Conservation (phyloP, 2,797 vertebrate genomes). For the Brachymystax lenok region DNA sequence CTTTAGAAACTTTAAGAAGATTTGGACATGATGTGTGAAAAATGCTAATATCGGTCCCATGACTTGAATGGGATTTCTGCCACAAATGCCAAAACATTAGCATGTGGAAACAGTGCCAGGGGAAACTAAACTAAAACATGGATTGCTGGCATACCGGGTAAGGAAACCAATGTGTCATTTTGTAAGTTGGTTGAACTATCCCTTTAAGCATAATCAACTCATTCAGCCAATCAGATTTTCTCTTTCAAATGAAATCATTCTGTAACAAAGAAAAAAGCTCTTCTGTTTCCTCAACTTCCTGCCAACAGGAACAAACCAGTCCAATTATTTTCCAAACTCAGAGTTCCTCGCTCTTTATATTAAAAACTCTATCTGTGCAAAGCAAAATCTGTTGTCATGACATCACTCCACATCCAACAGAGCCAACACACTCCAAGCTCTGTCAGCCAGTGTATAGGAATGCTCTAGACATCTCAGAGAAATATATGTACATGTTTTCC, state of each 20-base stretch:
- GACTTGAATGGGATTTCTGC: too few relatives aligned
- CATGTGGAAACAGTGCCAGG: too few relatives aligned
- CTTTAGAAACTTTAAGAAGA: too few relatives aligned
- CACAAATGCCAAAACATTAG: too few relatives aligned
- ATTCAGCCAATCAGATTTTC: constrained; percentile 65
- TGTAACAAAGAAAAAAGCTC: constrained; percentile 59
- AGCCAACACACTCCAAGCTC: neutral
- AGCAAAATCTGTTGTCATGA: constrained; percentile 40
- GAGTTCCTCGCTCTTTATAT: constrained; percentile 36
- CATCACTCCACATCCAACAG: constrained; percentile 22
- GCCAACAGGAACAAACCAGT: neutral
- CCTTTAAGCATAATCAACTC: constrained; percentile 65
- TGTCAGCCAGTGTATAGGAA: neutral
- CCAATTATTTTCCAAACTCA: constrained; percentile 42
- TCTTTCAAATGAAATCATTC: constrained; percentile 49
- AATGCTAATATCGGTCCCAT: too few relatives aligned
- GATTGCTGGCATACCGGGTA: too few relatives aligned
- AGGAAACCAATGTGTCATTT: too few relatives aligned
- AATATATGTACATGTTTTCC: constrained; percentile 14
- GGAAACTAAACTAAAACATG: too few relatives aligned
- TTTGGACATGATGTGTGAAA: too few relatives aligned
- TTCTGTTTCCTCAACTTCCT: constrained; percentile 18
- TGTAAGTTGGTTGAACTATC: too few relatives aligned
- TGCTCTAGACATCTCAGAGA: neutral
- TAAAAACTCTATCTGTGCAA: too few relatives aligned